Percentiles rank a stretch among this genome's conserved stretches.
phyloP scores from a whole-genome alignment of 2,113 vertebrate species.

The Butorides virescens region DNA sequence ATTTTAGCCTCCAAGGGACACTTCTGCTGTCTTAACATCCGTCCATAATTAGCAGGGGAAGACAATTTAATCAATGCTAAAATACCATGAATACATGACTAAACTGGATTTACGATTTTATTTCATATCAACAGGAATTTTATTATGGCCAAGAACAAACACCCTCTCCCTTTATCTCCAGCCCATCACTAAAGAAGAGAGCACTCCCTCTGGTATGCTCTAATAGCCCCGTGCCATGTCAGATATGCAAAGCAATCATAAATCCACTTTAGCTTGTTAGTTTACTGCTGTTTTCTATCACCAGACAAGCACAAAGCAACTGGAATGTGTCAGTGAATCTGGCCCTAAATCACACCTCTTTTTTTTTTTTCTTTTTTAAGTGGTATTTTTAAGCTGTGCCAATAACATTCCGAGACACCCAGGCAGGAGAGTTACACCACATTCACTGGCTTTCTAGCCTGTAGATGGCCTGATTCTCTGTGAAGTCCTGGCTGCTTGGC shows the following conservation, averaged over 20 bases:
- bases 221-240: conserved; percentile 16
- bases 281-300: conserved; percentile 63
- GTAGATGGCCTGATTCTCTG: not conserved
- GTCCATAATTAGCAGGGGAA: not conserved
- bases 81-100: not conserved
- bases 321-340: conserved; percentile 59
- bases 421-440: not conserved
- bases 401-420: conserved; percentile 31
- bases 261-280: conserved; percentile 57
- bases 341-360: conserved; percentile 36
- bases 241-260: conserved; percentile 58
- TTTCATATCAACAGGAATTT: not conserved
- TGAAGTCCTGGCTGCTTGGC: not conserved
- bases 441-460: not conserved
- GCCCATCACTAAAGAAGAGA: conserved; percentile 24
- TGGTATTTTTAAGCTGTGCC: conserved; percentile 29
- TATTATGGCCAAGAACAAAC: not conserved
- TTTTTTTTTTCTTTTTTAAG: conserved; percentile 27
- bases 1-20: not conserved
- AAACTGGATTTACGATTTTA: not conserved
- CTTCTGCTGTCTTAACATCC: not conserved
- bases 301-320: conserved; percentile 54
- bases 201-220: conserved; percentile 31
- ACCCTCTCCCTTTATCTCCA: conserved; percentile 23
- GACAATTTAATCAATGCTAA: not conserved